These are phyloP conservation scores for Drosophila obscura DNA, from an alignment of 1,140 invertebrate genomes.

Conservation along the genomic window DNA sequence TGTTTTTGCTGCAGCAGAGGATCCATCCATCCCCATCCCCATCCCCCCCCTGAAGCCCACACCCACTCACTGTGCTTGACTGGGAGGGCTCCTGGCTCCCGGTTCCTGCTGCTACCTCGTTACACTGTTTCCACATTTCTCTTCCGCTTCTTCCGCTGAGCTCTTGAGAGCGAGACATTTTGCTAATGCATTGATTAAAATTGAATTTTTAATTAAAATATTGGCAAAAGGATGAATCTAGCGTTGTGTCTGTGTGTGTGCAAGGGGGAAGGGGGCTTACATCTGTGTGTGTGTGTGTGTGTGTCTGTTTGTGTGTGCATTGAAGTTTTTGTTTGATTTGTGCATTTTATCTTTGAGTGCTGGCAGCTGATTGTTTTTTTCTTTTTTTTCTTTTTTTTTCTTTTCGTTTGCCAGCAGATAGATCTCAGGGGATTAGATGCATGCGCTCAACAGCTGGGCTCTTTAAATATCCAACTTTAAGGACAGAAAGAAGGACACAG, in stretches of 20 bases:
- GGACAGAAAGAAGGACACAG: background rate
- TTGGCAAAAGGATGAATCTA: conserved; percentile 21
- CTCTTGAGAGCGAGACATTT: conserved; percentile 74
- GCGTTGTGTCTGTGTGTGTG: too few relatives aligned
- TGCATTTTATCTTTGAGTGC: conserved; percentile 18
- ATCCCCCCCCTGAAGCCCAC: background rate
- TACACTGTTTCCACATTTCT: conserved; percentile 60
- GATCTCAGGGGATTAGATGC: conserved; percentile 32
- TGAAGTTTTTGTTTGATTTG: conserved; percentile 40
- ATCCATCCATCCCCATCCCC: background rate
- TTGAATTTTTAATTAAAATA: conserved; percentile 84
- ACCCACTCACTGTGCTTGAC: too few relatives aligned
- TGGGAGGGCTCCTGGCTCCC: conserved; percentile 12
- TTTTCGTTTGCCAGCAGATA: conserved; percentile 18
- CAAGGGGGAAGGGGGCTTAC: too few relatives aligned
- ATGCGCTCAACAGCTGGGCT: background rate
- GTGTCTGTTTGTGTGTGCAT: conserved; percentile 6
- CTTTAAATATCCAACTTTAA: conserved; percentile 2
- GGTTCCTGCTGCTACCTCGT: conserved; percentile 36
- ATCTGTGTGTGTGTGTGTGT: too few relatives aligned
- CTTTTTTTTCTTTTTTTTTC: too few relatives aligned
- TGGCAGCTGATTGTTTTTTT: background rate
- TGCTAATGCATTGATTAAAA: conserved; percentile 83
- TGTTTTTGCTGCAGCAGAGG: conserved; percentile 61
- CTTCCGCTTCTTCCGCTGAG: background rate